Evolutionary conservation across 2,888 invertebrate species (phyloP).

Genomic region (Lacanobia wlatinum): DNA sequence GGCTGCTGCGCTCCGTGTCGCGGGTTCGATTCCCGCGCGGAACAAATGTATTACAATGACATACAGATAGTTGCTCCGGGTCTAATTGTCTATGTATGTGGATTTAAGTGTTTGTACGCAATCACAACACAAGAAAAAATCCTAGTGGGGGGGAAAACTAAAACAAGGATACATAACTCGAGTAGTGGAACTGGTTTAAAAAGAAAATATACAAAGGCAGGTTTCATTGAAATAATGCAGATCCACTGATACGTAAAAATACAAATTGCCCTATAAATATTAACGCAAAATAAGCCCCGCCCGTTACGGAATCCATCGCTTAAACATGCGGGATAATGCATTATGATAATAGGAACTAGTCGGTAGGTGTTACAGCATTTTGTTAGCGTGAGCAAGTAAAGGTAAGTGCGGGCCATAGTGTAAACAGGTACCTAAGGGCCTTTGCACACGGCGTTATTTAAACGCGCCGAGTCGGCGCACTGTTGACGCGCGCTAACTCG

Average conservation of each 20-base stretch:
- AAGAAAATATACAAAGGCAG: background rate
- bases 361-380: conserved; percentile 20
- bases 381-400: background rate
- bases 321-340: conserved; percentile 49
- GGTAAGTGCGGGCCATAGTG: background rate
- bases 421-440: background rate
- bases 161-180: conserved; percentile 1
- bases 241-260: conserved; percentile 12
- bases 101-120: too few relatives aligned
- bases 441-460: too few relatives aligned
- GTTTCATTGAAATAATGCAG: conserved; percentile 4
- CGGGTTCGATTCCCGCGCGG: too few relatives aligned
- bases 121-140: too few relatives aligned
- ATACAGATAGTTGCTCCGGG: too few relatives aligned
- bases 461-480: too few relatives aligned
- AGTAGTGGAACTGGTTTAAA: background rate
- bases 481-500: too few relatives aligned
- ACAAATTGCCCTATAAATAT: conserved; percentile 31
- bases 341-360: conserved; percentile 44
- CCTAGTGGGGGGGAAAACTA: background rate
- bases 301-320: conserved; percentile 42
- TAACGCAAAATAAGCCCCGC: conserved; percentile 46
- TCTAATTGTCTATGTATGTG: too few relatives aligned
- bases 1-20: too few relatives aligned
- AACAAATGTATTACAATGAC: too few relatives aligned